Percentiles rank a stretch among this genome's conserved stretches.
Conservation (phyloP, 2,113 vertebrate species). For the Paralichthys olivaceus region DNA sequence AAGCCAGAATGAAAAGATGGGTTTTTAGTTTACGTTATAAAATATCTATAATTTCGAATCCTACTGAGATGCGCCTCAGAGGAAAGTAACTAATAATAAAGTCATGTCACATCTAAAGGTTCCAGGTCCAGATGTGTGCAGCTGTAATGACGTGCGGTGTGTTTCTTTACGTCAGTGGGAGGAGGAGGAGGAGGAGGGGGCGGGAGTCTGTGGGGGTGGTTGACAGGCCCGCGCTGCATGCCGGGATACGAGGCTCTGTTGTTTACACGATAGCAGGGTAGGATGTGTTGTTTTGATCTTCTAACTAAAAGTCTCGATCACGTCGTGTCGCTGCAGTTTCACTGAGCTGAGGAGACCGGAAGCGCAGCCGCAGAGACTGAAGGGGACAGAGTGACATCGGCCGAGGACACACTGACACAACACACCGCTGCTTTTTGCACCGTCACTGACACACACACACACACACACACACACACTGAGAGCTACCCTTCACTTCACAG, state of each 20-base stretch:
- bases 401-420: neutral
- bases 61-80: no score
- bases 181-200: neutral
- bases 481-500: constrained; percentile 32
- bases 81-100: no score
- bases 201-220: constrained; percentile 2
- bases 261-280: constrained; percentile 66
- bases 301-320: neutral
- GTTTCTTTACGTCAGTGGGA: no score
- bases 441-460: constrained; percentile 63
- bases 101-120: no score
- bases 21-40: no score
- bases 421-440: constrained; percentile 55
- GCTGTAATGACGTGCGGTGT: no score
- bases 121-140: no score
- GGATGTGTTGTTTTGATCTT: constrained; percentile 1
- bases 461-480: neutral
- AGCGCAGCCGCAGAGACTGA: neutral
- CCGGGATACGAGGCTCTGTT: constrained; percentile 61
- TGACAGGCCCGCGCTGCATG: constrained; percentile 67
- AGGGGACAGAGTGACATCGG: no score
- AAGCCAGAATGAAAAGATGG: no score
- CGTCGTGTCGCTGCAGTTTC: no score
- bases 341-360: neutral
- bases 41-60: no score